Percentiles rank a stretch among this genome's conserved stretches.
phyloP scores from a whole-genome alignment of 64 coral and sea anemone species.

The Dendrophyllia cribrosa region DNA sequence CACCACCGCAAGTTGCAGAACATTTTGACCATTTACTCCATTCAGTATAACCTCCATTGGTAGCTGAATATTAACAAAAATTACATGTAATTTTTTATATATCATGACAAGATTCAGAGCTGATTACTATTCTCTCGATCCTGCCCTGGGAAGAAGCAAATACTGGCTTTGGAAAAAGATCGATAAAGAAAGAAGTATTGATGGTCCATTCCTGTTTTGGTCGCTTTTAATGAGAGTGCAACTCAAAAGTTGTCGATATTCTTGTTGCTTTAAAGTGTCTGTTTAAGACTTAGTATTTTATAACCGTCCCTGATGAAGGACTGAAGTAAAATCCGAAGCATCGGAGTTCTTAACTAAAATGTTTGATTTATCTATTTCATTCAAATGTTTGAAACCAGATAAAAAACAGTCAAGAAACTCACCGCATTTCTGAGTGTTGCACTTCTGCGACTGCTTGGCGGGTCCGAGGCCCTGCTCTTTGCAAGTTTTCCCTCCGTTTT shows the following conservation, averaged over 20 bases:
- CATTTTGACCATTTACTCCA: background rate
- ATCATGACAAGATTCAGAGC: background rate
- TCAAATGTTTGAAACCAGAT: background rate
- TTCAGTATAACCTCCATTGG: constrained; percentile 2
- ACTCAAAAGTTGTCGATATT: too few relatives aligned
- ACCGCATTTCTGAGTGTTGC: constrained; percentile 34
- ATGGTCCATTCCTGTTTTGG: too few relatives aligned
- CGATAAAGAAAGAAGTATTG: too few relatives aligned
- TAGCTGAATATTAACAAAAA: background rate
- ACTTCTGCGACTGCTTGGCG: background rate
- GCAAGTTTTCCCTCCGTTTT: constrained; percentile 10
- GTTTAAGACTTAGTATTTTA: too few relatives aligned
- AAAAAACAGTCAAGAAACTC: background rate
- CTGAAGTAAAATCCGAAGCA: too few relatives aligned
- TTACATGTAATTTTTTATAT: background rate
- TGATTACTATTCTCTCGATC: background rate
- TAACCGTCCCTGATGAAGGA: too few relatives aligned
- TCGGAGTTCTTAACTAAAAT: too few relatives aligned
- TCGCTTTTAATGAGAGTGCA: too few relatives aligned
- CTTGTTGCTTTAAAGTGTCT: too few relatives aligned
- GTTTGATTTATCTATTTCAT: too few relatives aligned
- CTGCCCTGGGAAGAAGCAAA: too few relatives aligned
- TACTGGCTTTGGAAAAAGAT: too few relatives aligned
- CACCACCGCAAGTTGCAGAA: constrained; percentile 9
- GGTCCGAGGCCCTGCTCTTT: background rate